Evolutionary conservation across 2,113 vertebrate genomes (phyloP).

Genomic region (Peromyscus maniculatus): DNA sequence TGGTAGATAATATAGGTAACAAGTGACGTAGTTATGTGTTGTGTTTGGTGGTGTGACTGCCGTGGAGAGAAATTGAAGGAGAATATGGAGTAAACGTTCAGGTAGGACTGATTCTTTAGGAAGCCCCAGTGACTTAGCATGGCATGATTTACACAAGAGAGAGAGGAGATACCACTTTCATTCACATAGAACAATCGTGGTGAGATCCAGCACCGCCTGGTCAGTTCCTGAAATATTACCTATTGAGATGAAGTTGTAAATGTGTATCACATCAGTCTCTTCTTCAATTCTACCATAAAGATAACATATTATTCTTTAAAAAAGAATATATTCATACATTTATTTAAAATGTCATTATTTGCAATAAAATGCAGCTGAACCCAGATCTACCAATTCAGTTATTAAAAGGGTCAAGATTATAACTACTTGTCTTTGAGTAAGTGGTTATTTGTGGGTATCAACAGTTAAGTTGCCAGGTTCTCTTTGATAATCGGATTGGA

Average conservation of each 20-base stretch:
- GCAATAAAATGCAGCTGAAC: neutral
- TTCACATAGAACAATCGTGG: neutral
- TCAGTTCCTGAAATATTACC: slow-evolving; percentile 8
- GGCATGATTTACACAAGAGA: neutral
- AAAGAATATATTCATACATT: neutral
- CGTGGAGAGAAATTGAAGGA: neutral
- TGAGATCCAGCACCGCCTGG: neutral
- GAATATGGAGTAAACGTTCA: neutral
- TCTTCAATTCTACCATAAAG: neutral
- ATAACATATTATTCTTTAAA: neutral
- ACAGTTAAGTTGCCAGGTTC: neutral
- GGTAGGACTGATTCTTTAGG: neutral
- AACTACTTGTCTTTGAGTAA: neutral
- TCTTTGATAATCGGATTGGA: neutral
- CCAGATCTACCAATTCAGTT: neutral
- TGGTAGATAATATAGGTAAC: neutral
- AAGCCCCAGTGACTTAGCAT: neutral
- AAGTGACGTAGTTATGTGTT: neutral
- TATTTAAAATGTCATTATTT: slow-evolving; percentile 19
- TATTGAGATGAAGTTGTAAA: neutral
- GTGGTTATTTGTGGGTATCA: neutral
- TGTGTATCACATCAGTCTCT: neutral
- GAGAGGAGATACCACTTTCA: neutral
- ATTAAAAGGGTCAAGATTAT: neutral
- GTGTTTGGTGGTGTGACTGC: neutral